Conservation (phyloP, 2,888 invertebrate genomes). For the Xestoiulus laeticollis region DNA sequence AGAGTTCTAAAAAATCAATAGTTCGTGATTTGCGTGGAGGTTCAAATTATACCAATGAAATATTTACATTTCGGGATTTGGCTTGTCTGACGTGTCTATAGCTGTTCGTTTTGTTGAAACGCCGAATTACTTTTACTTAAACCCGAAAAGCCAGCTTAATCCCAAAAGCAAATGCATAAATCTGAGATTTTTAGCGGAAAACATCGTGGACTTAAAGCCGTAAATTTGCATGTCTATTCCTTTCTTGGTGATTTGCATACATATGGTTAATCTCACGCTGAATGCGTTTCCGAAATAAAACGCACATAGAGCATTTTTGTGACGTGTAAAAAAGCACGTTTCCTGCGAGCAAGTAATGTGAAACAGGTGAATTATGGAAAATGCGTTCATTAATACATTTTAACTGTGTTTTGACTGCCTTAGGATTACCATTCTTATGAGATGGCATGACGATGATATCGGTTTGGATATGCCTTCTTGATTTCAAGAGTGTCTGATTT, state of each 20-base stretch:
- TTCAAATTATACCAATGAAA: background rate
- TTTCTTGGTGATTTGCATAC: background rate
- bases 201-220: conserved; percentile 10
- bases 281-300: background rate
- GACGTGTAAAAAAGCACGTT: background rate
- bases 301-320: background rate
- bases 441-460: too few relatives aligned
- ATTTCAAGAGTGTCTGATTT: too few relatives aligned
- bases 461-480: too few relatives aligned
- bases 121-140: background rate
- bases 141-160: background rate
- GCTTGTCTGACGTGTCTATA: too few relatives aligned
- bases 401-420: too few relatives aligned
- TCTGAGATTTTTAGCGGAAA: background rate
- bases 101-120: conserved; percentile 9
- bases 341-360: too few relatives aligned
- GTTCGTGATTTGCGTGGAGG: background rate
- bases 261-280: background rate
- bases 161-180: background rate
- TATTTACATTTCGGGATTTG: background rate
- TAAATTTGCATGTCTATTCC: conserved; percentile 1
- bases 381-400: too few relatives aligned
- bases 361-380: too few relatives aligned
- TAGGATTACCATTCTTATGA: too few relatives aligned
- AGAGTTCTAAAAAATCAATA: background rate